phyloP scores from a whole-genome alignment of 2,113 vertebrate genomes.

The Triplophysa rosa region DNA sequence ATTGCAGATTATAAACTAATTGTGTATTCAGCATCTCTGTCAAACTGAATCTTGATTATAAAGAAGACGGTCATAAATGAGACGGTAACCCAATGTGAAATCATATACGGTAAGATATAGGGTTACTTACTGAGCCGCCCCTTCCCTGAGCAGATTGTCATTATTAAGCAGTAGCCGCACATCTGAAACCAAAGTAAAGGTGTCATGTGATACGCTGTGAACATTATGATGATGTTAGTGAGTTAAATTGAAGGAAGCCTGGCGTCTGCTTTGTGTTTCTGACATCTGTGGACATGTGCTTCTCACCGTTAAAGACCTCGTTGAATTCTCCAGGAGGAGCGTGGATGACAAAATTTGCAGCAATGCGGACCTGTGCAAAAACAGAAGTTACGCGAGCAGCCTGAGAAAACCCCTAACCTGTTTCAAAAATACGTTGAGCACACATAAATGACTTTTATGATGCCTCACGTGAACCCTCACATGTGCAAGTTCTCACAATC shows the following conservation, averaged over 20 bases:
- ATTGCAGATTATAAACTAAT: not conserved
- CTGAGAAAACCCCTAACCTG: too few species aligned
- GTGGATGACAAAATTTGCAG: slow-evolving; percentile 91
- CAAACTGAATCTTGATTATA: not conserved
- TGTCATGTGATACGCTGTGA: slow-evolving; percentile 8
- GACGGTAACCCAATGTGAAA: not conserved
- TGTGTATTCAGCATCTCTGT: not conserved
- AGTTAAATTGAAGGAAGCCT: not conserved
- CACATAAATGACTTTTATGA: not conserved
- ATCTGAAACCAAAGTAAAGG: slow-evolving; percentile 74
- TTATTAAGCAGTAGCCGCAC: slow-evolving; percentile 91
- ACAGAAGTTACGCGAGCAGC: not conserved
- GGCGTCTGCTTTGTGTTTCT: not conserved
- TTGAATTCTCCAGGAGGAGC: slow-evolving; percentile 96
- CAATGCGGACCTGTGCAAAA: slow-evolving; percentile 82
- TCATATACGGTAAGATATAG: not conserved
- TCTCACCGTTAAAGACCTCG: slow-evolving; percentile 94
- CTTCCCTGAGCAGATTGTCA: slow-evolving; percentile 93
- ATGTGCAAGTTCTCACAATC: not conserved
- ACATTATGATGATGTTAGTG: slow-evolving; percentile 13
- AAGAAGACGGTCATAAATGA: not conserved
- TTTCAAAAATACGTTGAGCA: not conserved
- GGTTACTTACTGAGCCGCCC: slow-evolving; percentile 86
- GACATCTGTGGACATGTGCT: not conserved
- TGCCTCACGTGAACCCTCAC: not conserved